Evolutionary conservation across 2,888 invertebrate species (phyloP), one percentile per base, ranked within the genome.

Genomic region (Magallana nippona): DNA sequence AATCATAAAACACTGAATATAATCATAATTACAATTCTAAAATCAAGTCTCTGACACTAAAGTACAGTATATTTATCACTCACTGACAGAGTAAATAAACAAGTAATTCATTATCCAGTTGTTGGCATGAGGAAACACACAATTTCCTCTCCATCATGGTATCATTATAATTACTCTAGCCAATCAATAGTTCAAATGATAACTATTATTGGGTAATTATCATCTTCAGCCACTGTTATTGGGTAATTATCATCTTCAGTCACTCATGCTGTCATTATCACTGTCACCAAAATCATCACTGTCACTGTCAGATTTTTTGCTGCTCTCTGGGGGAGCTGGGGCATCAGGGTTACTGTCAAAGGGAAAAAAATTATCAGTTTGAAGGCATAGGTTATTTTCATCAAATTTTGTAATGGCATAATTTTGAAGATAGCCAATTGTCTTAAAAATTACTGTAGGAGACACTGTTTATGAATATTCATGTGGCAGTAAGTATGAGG

Each of bases 291-390:
- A 85, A 71, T 84, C 85, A 55, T 84, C 85, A 55, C 80, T 82
- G 22, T 84, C 85, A 55, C 84, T 77, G 22, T 83, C 81, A 15
- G 63, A 32, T 57, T 86, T 86, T 56, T 83, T 85, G 5, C 71
- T 86, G 77, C 85, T 88, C 57, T 84, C 88, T n/a, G 86, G 81
- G 17, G 91, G 91, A 2, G 90, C 90, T 10, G 92, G 91, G 80
- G 92, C 92, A 86, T 92, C 89, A 3, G 93, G 93, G 8, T 89
- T 90, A 82, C 91, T 91, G 85, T 55, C 87, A 83, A 60, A 82
- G 17, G 83, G 17, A 58, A 56, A 22, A 79, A 58, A 79, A 78
- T 27, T 22, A 44, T 60, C 58, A 78, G 3, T 10, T 2, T 60
- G n/a, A 86, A 82, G 58, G 58, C 79, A 17, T 83, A n/a, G 77